These are phyloP conservation scores for Epizoanthus rinbou DNA, from an alignment of 92 coral and sea anemone genomes.

Conservation along the genomic window DNA sequence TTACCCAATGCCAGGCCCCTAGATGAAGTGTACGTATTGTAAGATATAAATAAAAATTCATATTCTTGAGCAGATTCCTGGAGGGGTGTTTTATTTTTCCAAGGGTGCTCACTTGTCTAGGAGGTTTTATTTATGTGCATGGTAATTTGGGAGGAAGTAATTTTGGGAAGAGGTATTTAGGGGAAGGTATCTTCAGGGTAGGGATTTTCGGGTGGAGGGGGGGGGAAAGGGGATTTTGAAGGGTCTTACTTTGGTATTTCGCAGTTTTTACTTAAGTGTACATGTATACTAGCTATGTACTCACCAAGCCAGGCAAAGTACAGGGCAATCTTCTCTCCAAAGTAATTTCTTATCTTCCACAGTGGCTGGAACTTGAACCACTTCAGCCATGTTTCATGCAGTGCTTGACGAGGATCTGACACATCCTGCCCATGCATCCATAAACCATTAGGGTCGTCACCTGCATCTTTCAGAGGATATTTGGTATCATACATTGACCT, in stretches of 20 bases:
- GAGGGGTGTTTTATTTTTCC: no score
- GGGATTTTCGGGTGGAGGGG: no score
- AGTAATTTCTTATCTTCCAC: conserved; percentile 96
- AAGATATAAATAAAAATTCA: no score
- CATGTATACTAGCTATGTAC: not conserved
- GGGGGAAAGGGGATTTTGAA: not conserved
- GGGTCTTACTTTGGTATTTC: not conserved
- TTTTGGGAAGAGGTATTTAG: no score
- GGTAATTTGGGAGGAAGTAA: no score
- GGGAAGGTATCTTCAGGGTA: no score
- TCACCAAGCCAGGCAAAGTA: conserved; percentile 97
- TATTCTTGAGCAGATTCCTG: no score
- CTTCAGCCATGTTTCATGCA: conserved; percentile 83
- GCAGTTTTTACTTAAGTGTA: not conserved
- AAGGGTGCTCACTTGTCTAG: no score
- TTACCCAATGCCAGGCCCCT: no score
- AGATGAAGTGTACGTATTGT: no score
- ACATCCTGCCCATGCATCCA: conserved; percentile 76
- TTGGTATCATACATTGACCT: conserved; percentile 71
- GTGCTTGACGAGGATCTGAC: conserved; percentile 79
- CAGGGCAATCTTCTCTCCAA: conserved; percentile 94
- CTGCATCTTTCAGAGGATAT: conserved; percentile 67
- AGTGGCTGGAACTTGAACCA: conserved; percentile 91
- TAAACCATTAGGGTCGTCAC: conserved; percentile 61
- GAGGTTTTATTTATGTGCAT: no score